phyloP scores from a whole-genome alignment of 2,113 vertebrate species.

The Phocoena phocoena region DNA sequence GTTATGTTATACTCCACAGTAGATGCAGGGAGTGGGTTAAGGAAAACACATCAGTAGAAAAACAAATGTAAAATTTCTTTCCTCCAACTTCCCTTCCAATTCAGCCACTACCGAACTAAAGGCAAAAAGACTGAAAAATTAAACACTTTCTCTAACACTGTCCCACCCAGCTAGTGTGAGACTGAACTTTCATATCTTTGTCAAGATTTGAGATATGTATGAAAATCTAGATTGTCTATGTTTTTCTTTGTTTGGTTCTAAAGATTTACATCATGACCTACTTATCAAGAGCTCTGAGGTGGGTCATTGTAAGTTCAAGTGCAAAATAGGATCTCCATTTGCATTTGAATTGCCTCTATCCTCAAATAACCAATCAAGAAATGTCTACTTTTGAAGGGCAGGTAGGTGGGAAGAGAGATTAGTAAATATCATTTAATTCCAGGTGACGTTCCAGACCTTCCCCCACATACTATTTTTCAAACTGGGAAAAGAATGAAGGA shows the following conservation, averaged over 20 bases:
- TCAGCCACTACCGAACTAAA: not conserved
- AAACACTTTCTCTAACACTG: not conserved
- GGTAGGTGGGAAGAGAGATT: conserved; percentile 11
- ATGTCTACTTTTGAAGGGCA: conserved; percentile 37
- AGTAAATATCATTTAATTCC: conserved; percentile 20
- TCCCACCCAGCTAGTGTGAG: not conserved
- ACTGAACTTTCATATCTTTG: not conserved
- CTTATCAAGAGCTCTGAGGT: conserved; percentile 28
- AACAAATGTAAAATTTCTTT: not conserved
- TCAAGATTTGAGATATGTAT: not conserved
- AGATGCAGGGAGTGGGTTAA: not conserved
- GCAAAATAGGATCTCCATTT: conserved; percentile 35
- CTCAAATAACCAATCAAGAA: conserved; percentile 35
- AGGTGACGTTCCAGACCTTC: not conserved
- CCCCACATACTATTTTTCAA: conserved; percentile 23
- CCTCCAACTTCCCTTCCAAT: not conserved
- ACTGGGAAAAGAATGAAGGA: not conserved
- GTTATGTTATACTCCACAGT: rapidly evolving
- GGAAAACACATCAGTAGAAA: not conserved
- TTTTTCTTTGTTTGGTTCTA: conserved; percentile 11
- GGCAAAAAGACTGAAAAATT: not conserved
- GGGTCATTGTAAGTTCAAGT: conserved; percentile 57
- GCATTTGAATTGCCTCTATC: conserved; percentile 29
- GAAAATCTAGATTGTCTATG: not conserved
- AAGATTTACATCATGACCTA: conserved; percentile 15